Percentiles rank a stretch among this genome's conserved stretches.
Conservation (phyloP, 2,113 vertebrate species). For the Crotalus horridus region DNA sequence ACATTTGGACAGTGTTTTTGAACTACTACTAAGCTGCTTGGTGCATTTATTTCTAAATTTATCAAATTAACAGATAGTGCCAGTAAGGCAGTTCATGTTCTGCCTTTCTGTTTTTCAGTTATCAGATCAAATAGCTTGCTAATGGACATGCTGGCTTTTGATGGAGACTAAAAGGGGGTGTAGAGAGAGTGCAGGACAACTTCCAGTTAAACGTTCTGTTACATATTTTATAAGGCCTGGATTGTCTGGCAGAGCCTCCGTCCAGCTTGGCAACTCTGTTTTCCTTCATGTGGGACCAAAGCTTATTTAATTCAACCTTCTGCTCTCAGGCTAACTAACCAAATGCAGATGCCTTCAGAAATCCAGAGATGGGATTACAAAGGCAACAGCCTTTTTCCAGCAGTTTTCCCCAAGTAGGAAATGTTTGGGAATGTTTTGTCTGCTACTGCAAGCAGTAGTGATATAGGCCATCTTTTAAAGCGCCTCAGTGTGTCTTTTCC, state of each 20-base stretch:
- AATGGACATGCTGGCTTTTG: conserved; percentile 13
- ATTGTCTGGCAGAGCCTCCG: background rate
- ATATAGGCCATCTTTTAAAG: background rate
- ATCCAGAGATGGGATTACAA: background rate
- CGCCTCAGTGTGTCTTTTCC: background rate
- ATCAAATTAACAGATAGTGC: background rate
- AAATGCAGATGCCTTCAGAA: background rate
- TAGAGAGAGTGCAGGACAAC: background rate
- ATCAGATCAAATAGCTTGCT: conserved; percentile 9
- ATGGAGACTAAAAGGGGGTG: conserved; percentile 2
- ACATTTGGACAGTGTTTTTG: background rate
- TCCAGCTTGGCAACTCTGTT: conserved; percentile 25
- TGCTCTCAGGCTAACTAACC: background rate
- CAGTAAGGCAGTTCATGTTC: background rate
- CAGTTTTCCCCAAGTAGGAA: background rate
- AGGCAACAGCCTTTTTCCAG: background rate
- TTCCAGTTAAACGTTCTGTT: conserved; percentile 34
- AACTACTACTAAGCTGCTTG: background rate
- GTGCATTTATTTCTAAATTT: background rate
- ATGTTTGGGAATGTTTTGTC: background rate
- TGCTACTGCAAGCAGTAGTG: background rate
- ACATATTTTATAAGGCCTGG: conserved; percentile 30
- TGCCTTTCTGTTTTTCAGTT: background rate
- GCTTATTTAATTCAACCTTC: background rate
- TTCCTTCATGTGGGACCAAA: background rate